phyloP scores from a whole-genome alignment of 2,888 invertebrate species.

The Drosophila falleni region DNA sequence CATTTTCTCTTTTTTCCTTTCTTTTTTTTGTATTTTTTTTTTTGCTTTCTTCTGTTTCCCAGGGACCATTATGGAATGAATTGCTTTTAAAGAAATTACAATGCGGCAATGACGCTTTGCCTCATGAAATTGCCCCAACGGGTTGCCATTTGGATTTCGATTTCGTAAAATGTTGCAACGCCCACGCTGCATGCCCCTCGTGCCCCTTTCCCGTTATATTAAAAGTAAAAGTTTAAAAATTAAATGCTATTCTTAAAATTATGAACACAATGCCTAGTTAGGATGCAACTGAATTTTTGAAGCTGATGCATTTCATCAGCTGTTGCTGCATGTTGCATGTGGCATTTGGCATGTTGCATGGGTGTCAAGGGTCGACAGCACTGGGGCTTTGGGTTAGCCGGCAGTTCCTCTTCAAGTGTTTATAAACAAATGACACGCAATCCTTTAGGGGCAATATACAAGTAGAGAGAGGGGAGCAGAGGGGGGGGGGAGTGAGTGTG shows the following conservation, averaged over 20 bases:
- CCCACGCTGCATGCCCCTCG: constrained; percentile 19
- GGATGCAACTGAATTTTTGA: constrained; percentile 32
- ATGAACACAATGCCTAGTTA: constrained; percentile 11
- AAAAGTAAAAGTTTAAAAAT: no score
- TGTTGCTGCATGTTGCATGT: constrained; percentile 27
- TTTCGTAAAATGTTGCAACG: constrained; percentile 27
- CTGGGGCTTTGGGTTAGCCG: constrained; percentile 63
- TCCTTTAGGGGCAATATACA: constrained; percentile 60
- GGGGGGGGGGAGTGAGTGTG: background rate
- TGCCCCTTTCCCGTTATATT: background rate
- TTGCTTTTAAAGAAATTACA: constrained; percentile 83
- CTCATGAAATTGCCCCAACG: constrained; percentile 48
- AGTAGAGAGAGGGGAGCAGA: constrained; percentile 19
- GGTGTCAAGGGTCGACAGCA: constrained; percentile 61
- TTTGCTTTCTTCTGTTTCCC: constrained; percentile 36
- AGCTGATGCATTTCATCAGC: constrained; percentile 32
- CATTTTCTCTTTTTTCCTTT: constrained; percentile 43
- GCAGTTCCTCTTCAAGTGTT: constrained; percentile 66
- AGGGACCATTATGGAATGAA: constrained; percentile 79
- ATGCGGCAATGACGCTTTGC: constrained; percentile 58
- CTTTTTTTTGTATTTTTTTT: constrained; percentile 26
- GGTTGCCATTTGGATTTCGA: constrained; percentile 49
- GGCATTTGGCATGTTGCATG: constrained; percentile 33
- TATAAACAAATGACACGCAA: constrained; percentile 84
- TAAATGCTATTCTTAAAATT: background rate